Evolutionary conservation across 2,888 invertebrate genomes (phyloP), one percentile per base, ranked within the genome.

Genomic region (Melieria omissa): DNA sequence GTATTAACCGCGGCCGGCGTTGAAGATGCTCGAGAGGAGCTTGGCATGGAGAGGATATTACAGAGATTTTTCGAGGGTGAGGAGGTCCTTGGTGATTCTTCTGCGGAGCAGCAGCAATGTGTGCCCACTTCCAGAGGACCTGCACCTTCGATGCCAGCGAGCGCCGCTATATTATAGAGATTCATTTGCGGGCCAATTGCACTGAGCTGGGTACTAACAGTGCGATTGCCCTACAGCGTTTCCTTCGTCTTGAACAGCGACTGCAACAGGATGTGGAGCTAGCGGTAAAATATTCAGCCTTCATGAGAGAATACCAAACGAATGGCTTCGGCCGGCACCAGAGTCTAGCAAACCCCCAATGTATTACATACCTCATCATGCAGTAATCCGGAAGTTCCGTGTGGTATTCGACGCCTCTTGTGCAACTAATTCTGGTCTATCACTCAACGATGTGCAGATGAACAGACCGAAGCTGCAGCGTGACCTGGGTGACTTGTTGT

Each of bases 401-500:
- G 58, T 58, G 4, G 70, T 67, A 46, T 70, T 70, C 44, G 64
- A 64, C 47, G 70, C 70, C 9, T 57, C 63, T n/a, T 70, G 70
- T 52, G 49, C 49, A 52, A 65, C 70, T 60, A 65, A 58, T 47
- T 49, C 70, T 10, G 70, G 65, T 14, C 3, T 70, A 52, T 64
- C 70, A 10, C 29, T 70, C n/a, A 70, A 57, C 49, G 58, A 69
- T 44, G 62, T 69, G 8, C 57, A 63, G 14, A 64, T 70, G 57
- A 47, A 57, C 49, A 57, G 64, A 16, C 70, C 70, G 46, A 70
- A 64, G 16, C 16, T 70, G 44, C 64, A 70, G 14, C 14, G 45
- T 14, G 60, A 65, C 49, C 29, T 70, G 42, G 49, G 47, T n/a
- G n/a, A n/a, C n/a, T n/a, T n/a, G n/a, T n/a, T n/a, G n/a, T n/a